These are phyloP conservation scores for Cryptoblepharus egeriae DNA, from an alignment of 2,797 vertebrate genomes.

Conservation along the genomic window DNA sequence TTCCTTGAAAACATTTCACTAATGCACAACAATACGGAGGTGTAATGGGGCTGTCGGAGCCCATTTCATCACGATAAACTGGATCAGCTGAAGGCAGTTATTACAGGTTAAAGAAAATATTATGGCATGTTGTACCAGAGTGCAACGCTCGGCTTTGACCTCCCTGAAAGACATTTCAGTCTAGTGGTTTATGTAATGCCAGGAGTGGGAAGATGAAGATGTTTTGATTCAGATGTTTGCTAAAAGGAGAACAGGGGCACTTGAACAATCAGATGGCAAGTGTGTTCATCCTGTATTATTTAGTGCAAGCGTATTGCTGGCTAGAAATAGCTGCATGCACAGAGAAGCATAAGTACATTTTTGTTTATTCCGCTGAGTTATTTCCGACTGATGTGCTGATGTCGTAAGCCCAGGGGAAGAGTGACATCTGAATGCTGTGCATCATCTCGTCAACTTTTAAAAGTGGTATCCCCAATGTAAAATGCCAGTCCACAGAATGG, in stretches of 20 bases:
- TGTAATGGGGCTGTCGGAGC: slow-evolving; percentile 27
- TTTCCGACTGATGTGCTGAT: slow-evolving; percentile 11
- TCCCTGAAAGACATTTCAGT: slow-evolving; percentile 27
- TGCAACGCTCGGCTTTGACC: background rate
- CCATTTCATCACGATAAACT: slow-evolving; percentile 31
- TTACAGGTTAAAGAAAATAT: slow-evolving; percentile 44
- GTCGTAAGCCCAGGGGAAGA: background rate
- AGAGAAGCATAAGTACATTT: background rate
- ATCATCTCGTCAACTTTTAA: slow-evolving; percentile 14
- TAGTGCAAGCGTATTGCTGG: background rate
- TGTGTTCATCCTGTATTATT: slow-evolving; percentile 34
- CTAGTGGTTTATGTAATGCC: slow-evolving; percentile 3
- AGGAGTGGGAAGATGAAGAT: slow-evolving; percentile 21
- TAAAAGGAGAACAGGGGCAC: slow-evolving; percentile 25
- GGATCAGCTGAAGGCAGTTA: slow-evolving; percentile 29
- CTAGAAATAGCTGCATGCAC: slow-evolving; percentile 21
- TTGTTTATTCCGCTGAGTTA: slow-evolving; percentile 18
- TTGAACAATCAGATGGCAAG: slow-evolving; percentile 25
- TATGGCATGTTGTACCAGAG: slow-evolving; percentile 18
- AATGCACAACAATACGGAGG: slow-evolving; percentile 3
- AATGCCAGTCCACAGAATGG: background rate
- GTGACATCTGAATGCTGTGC: background rate
- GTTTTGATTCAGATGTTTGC: slow-evolving; percentile 21
- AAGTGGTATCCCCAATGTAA: slow-evolving; percentile 9
- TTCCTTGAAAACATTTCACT: slow-evolving; percentile 18